A percentile compares a stretch with the other conserved stretches of the same genome.
Evolutionary conservation across 2,888 invertebrate genomes (phyloP).

Genomic region (Ophion ellenae): DNA sequence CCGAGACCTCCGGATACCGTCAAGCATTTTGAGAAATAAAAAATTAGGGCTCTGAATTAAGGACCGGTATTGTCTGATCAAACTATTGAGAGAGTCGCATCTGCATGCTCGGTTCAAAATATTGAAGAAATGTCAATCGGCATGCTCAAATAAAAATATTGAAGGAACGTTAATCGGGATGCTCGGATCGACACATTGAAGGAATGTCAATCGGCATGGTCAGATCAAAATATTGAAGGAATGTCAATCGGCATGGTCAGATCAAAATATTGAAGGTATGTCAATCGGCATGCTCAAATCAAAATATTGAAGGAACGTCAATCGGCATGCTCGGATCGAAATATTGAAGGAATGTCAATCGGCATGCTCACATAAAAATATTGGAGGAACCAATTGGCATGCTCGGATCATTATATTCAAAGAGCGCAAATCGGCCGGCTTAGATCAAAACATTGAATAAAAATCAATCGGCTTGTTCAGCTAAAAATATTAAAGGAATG

Average conservation of each 20-base stretch:
- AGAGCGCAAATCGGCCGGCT: no score
- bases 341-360: not conserved
- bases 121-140: no score
- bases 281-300: not conserved
- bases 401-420: no score
- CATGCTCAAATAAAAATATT: no score
- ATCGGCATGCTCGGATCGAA: not conserved
- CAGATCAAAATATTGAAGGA: no score
- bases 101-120: no score
- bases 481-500: no score
- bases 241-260: not conserved
- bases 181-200: not conserved
- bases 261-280: not conserved
- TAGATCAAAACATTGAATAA: no score
- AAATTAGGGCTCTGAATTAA: not conserved
- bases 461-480: no score
- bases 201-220: not conserved
- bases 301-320: no score
- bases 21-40: not conserved
- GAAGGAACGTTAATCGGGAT: not conserved
- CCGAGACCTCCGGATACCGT: slow-evolving; percentile 68
- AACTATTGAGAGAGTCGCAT: no score
- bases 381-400: not conserved
- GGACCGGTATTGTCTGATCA: no score
- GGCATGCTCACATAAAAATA: not conserved